These are phyloP conservation scores for Empidonax traillii DNA, from an alignment of 2,113 vertebrate genomes.

Conservation along the genomic window DNA sequence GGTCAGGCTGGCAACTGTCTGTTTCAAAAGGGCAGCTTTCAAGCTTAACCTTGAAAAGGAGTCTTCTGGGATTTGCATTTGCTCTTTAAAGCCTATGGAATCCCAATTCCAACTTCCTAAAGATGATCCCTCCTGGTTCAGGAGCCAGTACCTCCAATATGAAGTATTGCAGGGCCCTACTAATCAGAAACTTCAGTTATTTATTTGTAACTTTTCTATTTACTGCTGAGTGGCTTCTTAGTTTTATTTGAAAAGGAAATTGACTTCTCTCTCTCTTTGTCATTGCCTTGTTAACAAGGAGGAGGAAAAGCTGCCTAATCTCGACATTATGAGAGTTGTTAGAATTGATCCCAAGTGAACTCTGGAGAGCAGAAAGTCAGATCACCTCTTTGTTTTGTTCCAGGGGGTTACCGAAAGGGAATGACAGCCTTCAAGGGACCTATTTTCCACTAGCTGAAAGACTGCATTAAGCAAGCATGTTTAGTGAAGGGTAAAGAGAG, in stretches of 20 bases:
- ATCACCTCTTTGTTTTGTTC: conserved; percentile 71
- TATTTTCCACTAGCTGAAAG: conserved; percentile 71
- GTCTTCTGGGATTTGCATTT: background rate
- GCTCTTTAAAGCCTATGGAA: background rate
- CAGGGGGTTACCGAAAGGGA: conserved; percentile 59
- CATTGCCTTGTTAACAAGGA: conserved; percentile 66
- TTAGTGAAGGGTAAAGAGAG: conserved; percentile 72
- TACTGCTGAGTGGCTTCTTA: conserved; percentile 15
- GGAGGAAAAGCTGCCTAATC: conserved; percentile 69
- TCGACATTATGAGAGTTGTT: conserved; percentile 68
- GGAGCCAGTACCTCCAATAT: background rate
- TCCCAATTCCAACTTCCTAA: background rate
- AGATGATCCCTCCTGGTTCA: background rate
- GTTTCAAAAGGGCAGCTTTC: conserved; percentile 28
- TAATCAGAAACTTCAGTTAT: background rate
- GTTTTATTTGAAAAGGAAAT: conserved; percentile 62
- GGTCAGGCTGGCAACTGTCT: conserved; percentile 28
- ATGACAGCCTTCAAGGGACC: conserved; percentile 73
- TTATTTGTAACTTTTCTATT: conserved; percentile 26
- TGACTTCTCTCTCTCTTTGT: conserved; percentile 59
- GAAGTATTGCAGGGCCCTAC: background rate
- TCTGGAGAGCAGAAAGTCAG: conserved; percentile 68
- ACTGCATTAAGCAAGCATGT: conserved; percentile 67
- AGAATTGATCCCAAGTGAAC: conserved; percentile 73
- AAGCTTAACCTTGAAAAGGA: conserved; percentile 28